Evolutionary conservation across 92 coral and sea anemone species (phyloP), one percentile per base, ranked within the genome.

Genomic region (Micromussa lordhowensis): DNA sequence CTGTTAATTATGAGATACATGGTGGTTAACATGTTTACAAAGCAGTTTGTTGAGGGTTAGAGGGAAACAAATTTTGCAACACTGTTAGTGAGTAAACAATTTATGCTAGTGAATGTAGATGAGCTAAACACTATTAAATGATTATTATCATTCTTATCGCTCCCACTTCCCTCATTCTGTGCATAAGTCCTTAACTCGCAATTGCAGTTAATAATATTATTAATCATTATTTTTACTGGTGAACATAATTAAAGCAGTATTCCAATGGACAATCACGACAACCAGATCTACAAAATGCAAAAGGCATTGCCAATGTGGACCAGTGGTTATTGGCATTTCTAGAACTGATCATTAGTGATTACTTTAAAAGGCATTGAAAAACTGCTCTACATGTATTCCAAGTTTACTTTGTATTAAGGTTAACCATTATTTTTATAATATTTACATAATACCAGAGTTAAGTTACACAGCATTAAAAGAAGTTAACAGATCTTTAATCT

Each of bases 401-500:
- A 61, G 38, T 18, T 31, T 10, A 40, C 54, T 29, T 36, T 24
- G 11, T 13, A 24, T 82, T 64, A 66, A 19, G 21, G 30, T 82
- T 82, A 82, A 64, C 38, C 19, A 55, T 36, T 73, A 82, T 68
- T 17, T 24, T 57, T 32, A 22, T 31, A 80, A 12, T 44, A 80
- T 11, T 73, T 73, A 73, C 36, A 35, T 73, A 73, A 51, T 30
- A 77, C 53, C 61, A 55, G 48, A 84, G 79, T 83, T 29, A 26
- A 26, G 26, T 77, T 77, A 86, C 21, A 74, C 64, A 86, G 89
- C 77, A 77, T 86, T 86, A 86, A 78, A 77, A 86, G 83, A 66
- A 19, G n/a, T 77, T 64, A 86, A 75, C 24, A 59, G 82, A 59
- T 3, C 31, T 55, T 83, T 59, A 84, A 58, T 32, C 28, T 40